A percentile compares a stretch with the other conserved stretches of the same genome.
These are phyloP conservation scores for Cherax quadricarinatus DNA, from an alignment of 1,140 invertebrate genomes.

Conservation along the genomic window DNA sequence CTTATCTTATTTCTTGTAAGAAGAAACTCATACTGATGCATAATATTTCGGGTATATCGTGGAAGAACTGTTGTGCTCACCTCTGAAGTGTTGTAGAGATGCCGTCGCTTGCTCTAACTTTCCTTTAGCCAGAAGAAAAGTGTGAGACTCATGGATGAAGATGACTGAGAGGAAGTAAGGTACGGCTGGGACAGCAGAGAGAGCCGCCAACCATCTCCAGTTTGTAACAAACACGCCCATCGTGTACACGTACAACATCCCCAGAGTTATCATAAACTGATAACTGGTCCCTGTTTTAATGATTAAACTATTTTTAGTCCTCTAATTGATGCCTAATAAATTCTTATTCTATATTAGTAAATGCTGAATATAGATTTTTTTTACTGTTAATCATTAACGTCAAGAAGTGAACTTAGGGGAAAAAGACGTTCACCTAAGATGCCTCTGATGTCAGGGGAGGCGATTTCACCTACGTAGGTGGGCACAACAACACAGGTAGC, in stretches of 20 bases:
- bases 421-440: slow-evolving; percentile 2
- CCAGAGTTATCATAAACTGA: slow-evolving; percentile 13
- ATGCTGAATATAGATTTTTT: background rate
- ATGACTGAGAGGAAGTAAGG: background rate
- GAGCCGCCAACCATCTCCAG: background rate
- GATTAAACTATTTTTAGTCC: background rate
- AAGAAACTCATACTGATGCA: too few relatives aligned
- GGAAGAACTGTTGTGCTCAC: background rate
- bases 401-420: too few relatives aligned
- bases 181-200: background rate
- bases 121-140: background rate
- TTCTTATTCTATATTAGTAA: background rate
- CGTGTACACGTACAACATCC: background rate
- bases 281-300: background rate
- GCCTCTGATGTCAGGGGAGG: slow-evolving; percentile 47
- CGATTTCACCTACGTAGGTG: slow-evolving; percentile 24
- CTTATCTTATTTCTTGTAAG: background rate
- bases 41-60: background rate
- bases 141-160: background rate
- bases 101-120: background rate
- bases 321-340: background rate
- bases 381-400: too few relatives aligned
- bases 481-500: slow-evolving; percentile 13
- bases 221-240: background rate
- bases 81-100: background rate